A percentile compares a stretch with the other conserved stretches of the same genome.
These are phyloP conservation scores for Lates calcarifer DNA, from an alignment of 2,113 vertebrate genomes.

Conservation along the genomic window DNA sequence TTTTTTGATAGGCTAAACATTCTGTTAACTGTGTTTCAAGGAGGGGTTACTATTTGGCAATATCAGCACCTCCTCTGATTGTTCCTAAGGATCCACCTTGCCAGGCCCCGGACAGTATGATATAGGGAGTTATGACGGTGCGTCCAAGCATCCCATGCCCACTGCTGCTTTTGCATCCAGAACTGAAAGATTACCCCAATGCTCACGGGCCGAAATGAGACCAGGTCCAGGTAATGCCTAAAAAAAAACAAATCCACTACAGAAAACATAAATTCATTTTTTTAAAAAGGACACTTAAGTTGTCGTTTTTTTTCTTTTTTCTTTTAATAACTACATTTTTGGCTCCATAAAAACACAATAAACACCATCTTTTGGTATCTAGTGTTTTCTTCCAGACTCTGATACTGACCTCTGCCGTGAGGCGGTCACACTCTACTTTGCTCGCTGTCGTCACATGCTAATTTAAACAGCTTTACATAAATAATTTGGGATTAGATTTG, in stretches of 20 bases:
- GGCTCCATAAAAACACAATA: background rate
- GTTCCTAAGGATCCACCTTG: slow-evolving; percentile 68
- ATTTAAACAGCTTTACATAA: slow-evolving; percentile 16
- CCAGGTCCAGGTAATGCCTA: slow-evolving; percentile 86
- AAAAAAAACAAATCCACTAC: background rate
- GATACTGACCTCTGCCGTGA: background rate
- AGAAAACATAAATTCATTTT: too few relatives aligned
- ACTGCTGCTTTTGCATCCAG: slow-evolving; percentile 84
- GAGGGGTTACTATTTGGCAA: slow-evolving; percentile 77
- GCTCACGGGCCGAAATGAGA: background rate
- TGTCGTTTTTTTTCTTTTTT: background rate
- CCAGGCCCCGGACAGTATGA: slow-evolving; percentile 86
- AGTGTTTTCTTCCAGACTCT: background rate
- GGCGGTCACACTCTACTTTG: background rate
- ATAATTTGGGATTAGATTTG: background rate
- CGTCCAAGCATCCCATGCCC: slow-evolving; percentile 76
- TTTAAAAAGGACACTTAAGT: background rate
- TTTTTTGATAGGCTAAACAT: background rate
- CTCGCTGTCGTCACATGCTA: background rate
- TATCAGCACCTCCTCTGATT: slow-evolving; percentile 78
- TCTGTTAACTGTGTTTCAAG: slow-evolving; percentile 73
- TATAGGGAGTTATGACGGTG: slow-evolving; percentile 50
- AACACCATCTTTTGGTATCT: background rate
- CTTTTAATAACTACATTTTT: background rate
- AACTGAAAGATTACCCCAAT: slow-evolving; percentile 64